Base-by-base conservation (phyloP, 2,888 invertebrate species). In the Cylindroiulus punctatus region DNA sequence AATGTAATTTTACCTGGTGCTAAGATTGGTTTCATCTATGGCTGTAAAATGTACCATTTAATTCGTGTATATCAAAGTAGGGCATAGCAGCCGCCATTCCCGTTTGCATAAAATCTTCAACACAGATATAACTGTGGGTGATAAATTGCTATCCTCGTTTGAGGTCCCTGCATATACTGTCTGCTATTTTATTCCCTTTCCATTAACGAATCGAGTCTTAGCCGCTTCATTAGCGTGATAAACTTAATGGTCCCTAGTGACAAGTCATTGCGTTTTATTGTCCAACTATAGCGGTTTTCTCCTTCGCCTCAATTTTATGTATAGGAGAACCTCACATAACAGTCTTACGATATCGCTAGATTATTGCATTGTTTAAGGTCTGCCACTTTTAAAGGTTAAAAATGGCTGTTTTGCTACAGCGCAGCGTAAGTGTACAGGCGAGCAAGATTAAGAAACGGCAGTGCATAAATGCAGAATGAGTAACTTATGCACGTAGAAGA, bases 221-320 rank as follows among this genome's bases (percentile, higher is more conserved):
- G 44, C 83, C 83, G 83, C 44, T 83, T 83, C 83, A 83, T 83
- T 83, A 83, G 83, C 42, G 40, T 83, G 83, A 83, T 83, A 83
- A 83, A 83, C 83, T 44, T 83, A 83, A 83, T 83, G 83, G 83
- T 83, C 83, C 83, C 83, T 42, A 42, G 83, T 83, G 83, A 83
- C 83, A 83, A 83, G 83, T 83, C 83, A 83, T 83, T 83, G 83
- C 10, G 44, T 83, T 83, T 83, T 83, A 83, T 83, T 83, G 83
- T 83, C 83, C 83, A 44, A 83, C 76, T 76, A 76, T 30, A 17
- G 76, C 17, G 76, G 76, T 76, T 76, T 30, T 76, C 12, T 30
- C 76, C 76, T 32, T 76, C 30, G 76, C 30, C 30, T 30, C 30
- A 76, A 32, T 76, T 76, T 76, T 76, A 76, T 76, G 76, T 32